Conservation (phyloP, 2,888 invertebrate genomes). For the Synergus gifuensis region DNA sequence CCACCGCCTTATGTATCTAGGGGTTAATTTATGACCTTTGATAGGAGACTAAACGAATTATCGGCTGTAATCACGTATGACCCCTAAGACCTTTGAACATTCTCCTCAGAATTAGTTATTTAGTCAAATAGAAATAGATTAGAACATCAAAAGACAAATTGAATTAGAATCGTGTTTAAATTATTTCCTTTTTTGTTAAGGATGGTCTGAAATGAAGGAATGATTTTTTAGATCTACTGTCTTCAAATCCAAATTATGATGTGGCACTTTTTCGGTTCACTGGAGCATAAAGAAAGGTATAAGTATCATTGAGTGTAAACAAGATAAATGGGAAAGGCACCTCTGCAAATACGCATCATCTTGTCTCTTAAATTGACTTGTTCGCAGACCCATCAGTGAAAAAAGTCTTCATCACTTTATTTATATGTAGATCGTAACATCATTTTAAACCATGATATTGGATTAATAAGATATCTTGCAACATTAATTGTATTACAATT, state of each 20-base stretch:
- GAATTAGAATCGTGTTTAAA: background rate
- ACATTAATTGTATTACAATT: background rate
- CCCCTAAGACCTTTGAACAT: background rate
- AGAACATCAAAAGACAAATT: background rate
- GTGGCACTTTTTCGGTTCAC: constrained; percentile 60
- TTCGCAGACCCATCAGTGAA: background rate
- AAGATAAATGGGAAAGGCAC: constrained; percentile 38
- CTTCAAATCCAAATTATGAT: constrained; percentile 57
- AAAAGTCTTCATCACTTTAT: background rate
- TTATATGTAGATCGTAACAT: background rate
- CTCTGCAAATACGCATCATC: constrained; percentile 16
- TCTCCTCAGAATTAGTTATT: background rate
- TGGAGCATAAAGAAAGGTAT: constrained; percentile 58
- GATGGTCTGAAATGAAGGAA: background rate
- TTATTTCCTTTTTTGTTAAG: background rate
- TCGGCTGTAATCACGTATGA: constrained; percentile 5
- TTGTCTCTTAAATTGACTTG: background rate
- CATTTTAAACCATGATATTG: no score
- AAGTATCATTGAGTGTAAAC: constrained; percentile 55
- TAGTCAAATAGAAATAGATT: background rate
- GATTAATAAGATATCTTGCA: background rate
- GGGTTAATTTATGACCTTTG: constrained; percentile 7
- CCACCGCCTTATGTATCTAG: background rate
- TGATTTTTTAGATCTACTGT: constrained; percentile 48
- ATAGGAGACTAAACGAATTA: constrained; percentile 25